A percentile compares a stretch with the other conserved stretches of the same genome.
These are phyloP conservation scores for Penelope pileata DNA, from an alignment of 2,113 vertebrate genomes.

Conservation along the genomic window DNA sequence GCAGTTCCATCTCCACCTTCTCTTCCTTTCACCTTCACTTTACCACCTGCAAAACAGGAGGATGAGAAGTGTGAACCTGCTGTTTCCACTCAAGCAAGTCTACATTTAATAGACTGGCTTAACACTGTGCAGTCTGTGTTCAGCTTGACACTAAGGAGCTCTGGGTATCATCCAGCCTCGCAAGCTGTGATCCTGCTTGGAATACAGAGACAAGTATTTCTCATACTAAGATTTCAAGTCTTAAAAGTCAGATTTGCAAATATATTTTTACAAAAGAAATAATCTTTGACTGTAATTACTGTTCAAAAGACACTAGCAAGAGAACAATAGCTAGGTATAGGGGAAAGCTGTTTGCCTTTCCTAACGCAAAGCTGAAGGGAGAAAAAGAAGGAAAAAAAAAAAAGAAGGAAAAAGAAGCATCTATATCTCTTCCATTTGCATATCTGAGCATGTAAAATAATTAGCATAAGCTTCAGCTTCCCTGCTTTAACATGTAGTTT, in stretches of 20 bases:
- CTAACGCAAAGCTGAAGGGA: not conserved
- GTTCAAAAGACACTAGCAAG: not conserved
- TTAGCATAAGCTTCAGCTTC: slow-evolving; percentile 35
- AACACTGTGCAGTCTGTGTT: not conserved
- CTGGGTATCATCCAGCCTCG: not conserved
- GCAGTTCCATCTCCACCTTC: slow-evolving; percentile 97
- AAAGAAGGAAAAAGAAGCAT: not conserved
- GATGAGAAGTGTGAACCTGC: not conserved
- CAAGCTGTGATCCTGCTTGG: slow-evolving; percentile 15
- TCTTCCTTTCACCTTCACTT: slow-evolving; percentile 84
- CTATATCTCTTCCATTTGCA: not conserved
- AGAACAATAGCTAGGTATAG: not conserved
- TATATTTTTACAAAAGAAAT: not conserved
- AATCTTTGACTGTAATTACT: fast-evolving
- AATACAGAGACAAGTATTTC: not conserved
- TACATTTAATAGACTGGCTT: not conserved
- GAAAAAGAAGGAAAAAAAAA: not conserved
- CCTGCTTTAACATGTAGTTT: slow-evolving; percentile 14
- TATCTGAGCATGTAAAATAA: slow-evolving; percentile 29
- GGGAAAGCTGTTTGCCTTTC: not conserved
- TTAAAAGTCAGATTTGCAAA: slow-evolving; percentile 2
- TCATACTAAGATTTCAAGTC: not conserved
- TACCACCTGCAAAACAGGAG: slow-evolving; percentile 85
- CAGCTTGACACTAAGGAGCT: slow-evolving; percentile 13
- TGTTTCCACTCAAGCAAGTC: not conserved